Conservation (phyloP, 2,797 vertebrate species). For the Xenops minutus region DNA sequence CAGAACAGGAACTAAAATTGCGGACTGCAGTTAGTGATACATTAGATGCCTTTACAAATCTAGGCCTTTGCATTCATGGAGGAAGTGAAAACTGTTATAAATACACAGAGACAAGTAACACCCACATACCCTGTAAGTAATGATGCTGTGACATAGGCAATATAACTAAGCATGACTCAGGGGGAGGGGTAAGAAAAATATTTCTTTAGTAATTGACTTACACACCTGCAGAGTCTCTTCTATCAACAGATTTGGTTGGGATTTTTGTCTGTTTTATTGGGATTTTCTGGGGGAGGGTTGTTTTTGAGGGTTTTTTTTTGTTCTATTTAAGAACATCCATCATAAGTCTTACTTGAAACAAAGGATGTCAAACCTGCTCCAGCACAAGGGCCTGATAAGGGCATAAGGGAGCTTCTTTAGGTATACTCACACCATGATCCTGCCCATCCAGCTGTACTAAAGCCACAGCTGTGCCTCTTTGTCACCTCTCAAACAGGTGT, state of each 20-base stretch:
- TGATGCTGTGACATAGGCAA: background rate
- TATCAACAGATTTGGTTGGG: background rate
- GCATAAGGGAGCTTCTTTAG: background rate
- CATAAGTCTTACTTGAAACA: background rate
- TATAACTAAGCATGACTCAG: background rate
- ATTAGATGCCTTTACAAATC: background rate
- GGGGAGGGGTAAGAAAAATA: background rate
- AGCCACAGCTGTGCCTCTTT: background rate
- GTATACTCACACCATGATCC: background rate
- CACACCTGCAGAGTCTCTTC: background rate
- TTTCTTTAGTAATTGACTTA: background rate
- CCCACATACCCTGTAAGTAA: background rate
- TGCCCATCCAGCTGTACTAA: rapidly evolving
- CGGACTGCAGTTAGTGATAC: background rate
- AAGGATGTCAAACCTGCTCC: background rate
- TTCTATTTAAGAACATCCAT: background rate
- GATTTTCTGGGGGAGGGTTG: no score
- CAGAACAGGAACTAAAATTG: background rate
- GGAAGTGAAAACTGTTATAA: background rate
- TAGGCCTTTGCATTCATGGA: background rate
- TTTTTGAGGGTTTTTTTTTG: background rate
- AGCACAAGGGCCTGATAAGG: background rate
- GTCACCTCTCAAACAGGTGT: background rate
- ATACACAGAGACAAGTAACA: background rate
- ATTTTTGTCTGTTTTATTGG: background rate